Evolutionary conservation across 2,888 invertebrate genomes (phyloP).

Genomic region (Sarcophaga variegata): DNA sequence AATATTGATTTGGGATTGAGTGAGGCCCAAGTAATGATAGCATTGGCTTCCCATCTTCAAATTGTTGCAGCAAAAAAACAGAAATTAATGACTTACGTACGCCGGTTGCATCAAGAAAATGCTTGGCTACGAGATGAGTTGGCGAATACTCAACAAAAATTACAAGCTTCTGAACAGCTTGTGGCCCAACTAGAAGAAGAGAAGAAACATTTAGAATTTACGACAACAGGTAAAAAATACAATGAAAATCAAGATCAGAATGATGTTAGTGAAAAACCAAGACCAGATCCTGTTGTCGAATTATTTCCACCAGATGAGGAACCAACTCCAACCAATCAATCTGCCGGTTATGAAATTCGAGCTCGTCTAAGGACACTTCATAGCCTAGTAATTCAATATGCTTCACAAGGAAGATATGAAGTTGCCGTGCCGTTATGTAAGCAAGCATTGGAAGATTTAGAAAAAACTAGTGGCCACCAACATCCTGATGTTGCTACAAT

Average conservation of each 20-base stretch:
- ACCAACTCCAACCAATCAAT: conserved; percentile 95
- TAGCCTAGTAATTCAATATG: conserved; percentile 99
- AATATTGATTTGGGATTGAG: conserved; percentile 97
- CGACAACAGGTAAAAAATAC: conserved; percentile 93
- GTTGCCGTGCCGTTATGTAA: too few species aligned
- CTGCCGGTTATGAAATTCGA: conserved; percentile 99
- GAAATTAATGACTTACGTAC: conserved; percentile 98
- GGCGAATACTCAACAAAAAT: conserved; percentile 97
- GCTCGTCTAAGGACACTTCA: conserved; percentile 98
- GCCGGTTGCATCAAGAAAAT: conserved; percentile 98
- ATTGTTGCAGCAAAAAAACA: conserved; percentile 99
- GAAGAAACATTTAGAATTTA: conserved; percentile 98
- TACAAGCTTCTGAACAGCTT: conserved; percentile 97
- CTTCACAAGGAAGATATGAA: conserved; percentile 91
- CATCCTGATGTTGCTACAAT: too few species aligned
- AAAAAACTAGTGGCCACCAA: too few species aligned
- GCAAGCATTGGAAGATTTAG: too few species aligned
- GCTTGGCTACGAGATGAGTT: conserved; percentile 99
- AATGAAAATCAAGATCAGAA: conserved; percentile 86
- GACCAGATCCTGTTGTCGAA: conserved; percentile 92
- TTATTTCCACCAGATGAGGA: conserved; percentile 94
- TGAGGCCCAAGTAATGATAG: conserved; percentile 98
- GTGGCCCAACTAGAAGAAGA: conserved; percentile 98
- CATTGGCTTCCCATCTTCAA: conserved; percentile 97
- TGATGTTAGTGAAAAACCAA: conserved; percentile 82